Conservation (phyloP, 2,113 vertebrate species). For the Myodes glareolus region DNA sequence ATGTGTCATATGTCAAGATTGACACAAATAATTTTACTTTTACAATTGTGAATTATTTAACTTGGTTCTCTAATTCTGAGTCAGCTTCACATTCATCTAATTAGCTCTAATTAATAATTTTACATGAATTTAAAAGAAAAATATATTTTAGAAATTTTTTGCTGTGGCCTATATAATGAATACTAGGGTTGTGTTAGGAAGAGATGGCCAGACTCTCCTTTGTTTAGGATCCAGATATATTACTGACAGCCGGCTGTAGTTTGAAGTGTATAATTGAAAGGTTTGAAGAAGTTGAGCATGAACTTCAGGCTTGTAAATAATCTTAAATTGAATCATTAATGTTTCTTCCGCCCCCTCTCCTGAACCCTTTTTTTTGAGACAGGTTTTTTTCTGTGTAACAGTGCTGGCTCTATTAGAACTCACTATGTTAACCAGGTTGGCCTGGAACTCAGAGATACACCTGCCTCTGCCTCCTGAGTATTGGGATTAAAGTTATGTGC, state of each 20-base stretch:
- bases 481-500: background rate
- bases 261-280: background rate
- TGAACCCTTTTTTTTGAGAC: background rate
- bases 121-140: constrained; percentile 25
- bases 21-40: background rate
- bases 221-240: background rate
- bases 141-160: background rate
- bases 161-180: background rate
- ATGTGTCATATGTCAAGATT: constrained; percentile 16
- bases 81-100: background rate
- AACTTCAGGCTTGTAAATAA: background rate
- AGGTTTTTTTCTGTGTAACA: background rate
- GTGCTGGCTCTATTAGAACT: no score
- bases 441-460: background rate
- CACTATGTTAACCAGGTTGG: no score
- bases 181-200: background rate
- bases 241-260: accelerated
- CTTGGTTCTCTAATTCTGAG: background rate
- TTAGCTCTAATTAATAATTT: background rate
- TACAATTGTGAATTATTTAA: constrained; percentile 36
- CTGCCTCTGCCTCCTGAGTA: background rate
- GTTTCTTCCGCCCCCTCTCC: background rate
- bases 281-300: background rate
- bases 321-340: background rate
- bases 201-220: background rate